Base-by-base conservation (phyloP, 1,140 invertebrate genomes). In the Eurosta solidaginis region DNA sequence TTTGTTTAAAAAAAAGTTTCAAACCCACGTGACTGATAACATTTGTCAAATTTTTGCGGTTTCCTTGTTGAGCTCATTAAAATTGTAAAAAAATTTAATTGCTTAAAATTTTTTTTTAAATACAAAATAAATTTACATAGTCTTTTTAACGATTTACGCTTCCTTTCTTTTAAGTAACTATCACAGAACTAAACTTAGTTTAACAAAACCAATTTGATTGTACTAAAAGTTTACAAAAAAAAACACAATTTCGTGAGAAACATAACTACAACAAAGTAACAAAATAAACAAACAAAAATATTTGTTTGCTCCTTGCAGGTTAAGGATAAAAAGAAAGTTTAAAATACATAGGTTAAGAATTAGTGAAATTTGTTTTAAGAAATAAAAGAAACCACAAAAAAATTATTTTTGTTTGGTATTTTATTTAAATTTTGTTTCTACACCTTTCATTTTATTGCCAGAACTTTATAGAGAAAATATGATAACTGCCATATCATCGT, bases 281-380 rank as follows among this genome's bases (percentile, higher is more conserved):
- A 36, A 68, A 68, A 40, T 6, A 25, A 42, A 68, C n/a, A 40
- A 68, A 68, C 20, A 1, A 40, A 12, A 36, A 68, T 9, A 68
- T 68, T 83, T 85, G 84, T 85, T 85, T 85, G 81, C 84, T 85
- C 84, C 84, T 85, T 85, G 84, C 84, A 85, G 84, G 84, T 85
- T 85, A 85, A 85, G 84, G 84, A 85, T 84, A 83, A 82, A 85
- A 83, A 82, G n/a, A n/a, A n/a, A n/a, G n/a, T n/a, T n/a, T n/a
- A 81, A 82, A 59, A 59, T 40, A 68, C 40, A 20, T 68, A 81
- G 81, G 81, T 85, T 85, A 85, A 85, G 84, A 83, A 81, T 85
- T 85, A 85, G 84, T 85, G 82, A 85, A 85, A 82, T 84, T 85
- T 85, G 84, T 68, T 73, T 5, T 49, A 49, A 50, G 42, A 73